Percentiles rank a stretch among this genome's conserved stretches.
These are phyloP conservation scores for Hirudinaria manillensis DNA, from an alignment of 2,888 invertebrate genomes.

Conservation along the genomic window DNA sequence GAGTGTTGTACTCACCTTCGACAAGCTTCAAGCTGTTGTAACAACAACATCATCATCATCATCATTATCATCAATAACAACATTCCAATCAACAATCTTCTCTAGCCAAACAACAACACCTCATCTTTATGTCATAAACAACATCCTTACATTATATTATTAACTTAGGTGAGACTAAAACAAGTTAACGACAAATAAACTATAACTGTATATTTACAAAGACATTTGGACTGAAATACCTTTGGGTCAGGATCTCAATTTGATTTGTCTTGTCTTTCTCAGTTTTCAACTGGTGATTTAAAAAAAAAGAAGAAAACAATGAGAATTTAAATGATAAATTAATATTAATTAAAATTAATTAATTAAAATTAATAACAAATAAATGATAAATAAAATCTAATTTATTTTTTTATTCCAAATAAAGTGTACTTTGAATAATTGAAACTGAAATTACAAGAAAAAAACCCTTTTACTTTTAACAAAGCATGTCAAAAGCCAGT, in stretches of 20 bases:
- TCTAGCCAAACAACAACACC: background rate
- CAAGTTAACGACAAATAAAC: too few relatives aligned
- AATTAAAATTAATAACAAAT: background rate
- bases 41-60: background rate
- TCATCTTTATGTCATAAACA: background rate
- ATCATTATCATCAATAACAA: too few relatives aligned
- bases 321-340: background rate
- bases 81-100: background rate
- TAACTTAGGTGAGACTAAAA: too few relatives aligned
- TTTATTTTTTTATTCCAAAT: too few relatives aligned
- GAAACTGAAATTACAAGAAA: background rate
- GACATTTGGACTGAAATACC: constrained; percentile 45
- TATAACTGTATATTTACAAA: too few relatives aligned
- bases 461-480: background rate
- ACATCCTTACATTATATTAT: too few relatives aligned
- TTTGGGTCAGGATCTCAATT: constrained; percentile 69
- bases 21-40: constrained; percentile 20
- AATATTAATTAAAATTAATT: background rate
- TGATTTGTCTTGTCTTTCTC: constrained; percentile 77
- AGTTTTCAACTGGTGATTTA: constrained; percentile 60
- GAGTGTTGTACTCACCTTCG: constrained; percentile 25
- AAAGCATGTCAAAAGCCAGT: background rate
- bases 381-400: background rate
- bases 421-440: background rate
- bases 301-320: constrained; percentile 34